Evolutionary conservation across 2,797 vertebrate genomes (phyloP).

Genomic region (Pipistrellus pipistrellus): DNA sequence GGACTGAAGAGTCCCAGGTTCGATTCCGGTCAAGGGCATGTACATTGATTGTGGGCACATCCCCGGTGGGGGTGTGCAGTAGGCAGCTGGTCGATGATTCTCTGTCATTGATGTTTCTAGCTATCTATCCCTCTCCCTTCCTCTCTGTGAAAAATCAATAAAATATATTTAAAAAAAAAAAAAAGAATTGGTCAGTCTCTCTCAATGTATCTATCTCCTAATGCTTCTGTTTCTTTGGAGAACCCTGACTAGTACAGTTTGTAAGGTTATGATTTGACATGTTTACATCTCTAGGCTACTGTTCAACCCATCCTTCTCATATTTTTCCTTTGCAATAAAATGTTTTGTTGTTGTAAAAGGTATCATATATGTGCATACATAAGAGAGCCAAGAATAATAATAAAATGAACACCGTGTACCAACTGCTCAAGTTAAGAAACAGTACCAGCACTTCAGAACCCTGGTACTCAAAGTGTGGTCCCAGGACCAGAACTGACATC

Average conservation of each 20-base stretch:
- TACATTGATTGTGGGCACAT: too few relatives aligned
- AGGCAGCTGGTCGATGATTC: too few relatives aligned
- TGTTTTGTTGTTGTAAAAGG: background rate
- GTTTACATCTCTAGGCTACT: background rate
- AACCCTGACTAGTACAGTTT: background rate
- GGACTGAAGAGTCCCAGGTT: too few relatives aligned
- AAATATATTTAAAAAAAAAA: too few relatives aligned
- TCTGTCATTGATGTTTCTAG: too few relatives aligned
- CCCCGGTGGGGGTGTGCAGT: too few relatives aligned
- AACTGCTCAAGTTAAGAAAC: background rate
- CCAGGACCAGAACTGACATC: background rate
- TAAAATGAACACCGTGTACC: background rate
- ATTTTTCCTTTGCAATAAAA: slow-evolving; percentile 4
- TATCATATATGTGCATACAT: background rate
- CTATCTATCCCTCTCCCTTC: too few relatives aligned
- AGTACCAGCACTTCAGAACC: background rate
- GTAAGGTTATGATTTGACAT: background rate
- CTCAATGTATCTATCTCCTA: background rate
- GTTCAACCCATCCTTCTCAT: background rate
- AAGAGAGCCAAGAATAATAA: background rate
- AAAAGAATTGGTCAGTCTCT: background rate
- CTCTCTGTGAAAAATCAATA: too few relatives aligned
- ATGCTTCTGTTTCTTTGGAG: background rate
- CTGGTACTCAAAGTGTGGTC: background rate
- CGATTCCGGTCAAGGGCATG: too few relatives aligned